Percentiles rank a stretch among this genome's conserved stretches.
Conservation (phyloP, 1,140 invertebrate genomes). For the Macrocentrus cingulum region DNA sequence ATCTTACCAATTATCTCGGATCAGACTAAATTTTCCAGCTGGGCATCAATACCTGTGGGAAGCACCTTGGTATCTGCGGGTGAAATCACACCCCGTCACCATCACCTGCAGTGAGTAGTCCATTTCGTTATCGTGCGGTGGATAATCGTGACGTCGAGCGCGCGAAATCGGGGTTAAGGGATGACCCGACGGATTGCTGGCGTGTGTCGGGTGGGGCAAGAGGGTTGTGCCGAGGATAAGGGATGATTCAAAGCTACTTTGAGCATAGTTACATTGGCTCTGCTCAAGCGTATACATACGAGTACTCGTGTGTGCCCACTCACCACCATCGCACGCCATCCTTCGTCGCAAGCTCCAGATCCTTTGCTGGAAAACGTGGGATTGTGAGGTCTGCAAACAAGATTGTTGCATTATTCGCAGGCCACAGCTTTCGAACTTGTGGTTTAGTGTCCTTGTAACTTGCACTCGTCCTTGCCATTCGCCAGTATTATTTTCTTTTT, state of each 20-base stretch:
- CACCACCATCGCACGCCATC: slow-evolving; percentile 20
- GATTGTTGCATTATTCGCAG: slow-evolving; percentile 55
- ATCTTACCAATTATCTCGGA: slow-evolving; percentile 19
- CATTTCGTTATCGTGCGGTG: slow-evolving; percentile 8
- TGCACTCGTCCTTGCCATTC: not conserved
- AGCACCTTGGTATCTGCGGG: not conserved
- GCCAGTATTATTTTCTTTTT: slow-evolving; percentile 9
- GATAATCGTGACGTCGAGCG: slow-evolving; percentile 13
- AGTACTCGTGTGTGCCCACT: slow-evolving; percentile 1
- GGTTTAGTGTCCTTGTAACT: slow-evolving; percentile 29
- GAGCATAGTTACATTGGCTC: slow-evolving; percentile 37
- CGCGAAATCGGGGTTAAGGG: slow-evolving; percentile 8
- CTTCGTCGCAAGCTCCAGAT: slow-evolving; percentile 11
- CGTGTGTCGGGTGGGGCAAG: not conserved
- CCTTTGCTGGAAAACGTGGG: slow-evolving; percentile 27
- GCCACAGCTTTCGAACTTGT: slow-evolving; percentile 52
- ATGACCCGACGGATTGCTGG: slow-evolving; percentile 8
- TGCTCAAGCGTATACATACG: not conserved
- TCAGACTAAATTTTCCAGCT: slow-evolving; percentile 20
- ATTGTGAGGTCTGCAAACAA: slow-evolving; percentile 38
- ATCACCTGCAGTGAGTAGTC: slow-evolving; percentile 16
- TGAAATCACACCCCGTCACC: not conserved
- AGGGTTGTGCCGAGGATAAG: slow-evolving; percentile 21
- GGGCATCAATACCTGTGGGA: slow-evolving; percentile 13
- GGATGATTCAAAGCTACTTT: slow-evolving; percentile 39